Evolutionary conservation across 1,140 invertebrate genomes (phyloP), one percentile per base, ranked within the genome.

Genomic region (Eueides isabella): DNA sequence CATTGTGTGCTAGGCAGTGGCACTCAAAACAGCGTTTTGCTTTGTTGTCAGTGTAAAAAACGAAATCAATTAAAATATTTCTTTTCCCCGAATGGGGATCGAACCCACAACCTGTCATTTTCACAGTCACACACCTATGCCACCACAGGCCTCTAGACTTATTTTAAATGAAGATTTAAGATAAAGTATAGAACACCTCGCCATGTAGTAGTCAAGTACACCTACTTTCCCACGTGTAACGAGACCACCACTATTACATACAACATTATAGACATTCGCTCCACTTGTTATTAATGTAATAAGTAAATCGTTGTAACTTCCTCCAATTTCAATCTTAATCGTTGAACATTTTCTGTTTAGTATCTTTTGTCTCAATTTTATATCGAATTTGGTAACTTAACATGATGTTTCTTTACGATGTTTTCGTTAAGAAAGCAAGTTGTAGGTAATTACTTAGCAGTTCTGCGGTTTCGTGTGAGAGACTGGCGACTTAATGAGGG

Each of bases 141-240:
- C n/a, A n/a, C n/a, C n/a, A n/a, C n/a, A n/a, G n/a, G n/a, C n/a
- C n/a, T n/a, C n/a, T n/a, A n/a, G n/a, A n/a, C n/a, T n/a, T 90
- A 89, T 84, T 80, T 85, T 87, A 87, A 89, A 88, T 85, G 84
- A 86, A 86, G 80, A 80, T 81, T 85, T 81, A 83, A 85, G 61
- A 86, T 84, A 83, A 85, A 79, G 80, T 81, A 89, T 85, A 84
- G 84, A 87, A 87, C 83, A 79, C 80, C 76, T 80, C 84, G 82
- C 87, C 85, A 80, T 87, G 86, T 85, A 83, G 75, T 67, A 84
- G 77, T 73, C 62, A 30, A 68, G 62, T 61, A 66, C 81, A 88
- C 89, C 90, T 85, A 70, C 82, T 79, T 91, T 92, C 90, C 89
- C 90, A 92, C 89, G 88, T 90, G 83, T 91, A 92, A 92, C 88